Percentiles rank a stretch among this genome's conserved stretches.
Conservation (phyloP, 2,797 vertebrate species). For the Chrosomus eos region DNA sequence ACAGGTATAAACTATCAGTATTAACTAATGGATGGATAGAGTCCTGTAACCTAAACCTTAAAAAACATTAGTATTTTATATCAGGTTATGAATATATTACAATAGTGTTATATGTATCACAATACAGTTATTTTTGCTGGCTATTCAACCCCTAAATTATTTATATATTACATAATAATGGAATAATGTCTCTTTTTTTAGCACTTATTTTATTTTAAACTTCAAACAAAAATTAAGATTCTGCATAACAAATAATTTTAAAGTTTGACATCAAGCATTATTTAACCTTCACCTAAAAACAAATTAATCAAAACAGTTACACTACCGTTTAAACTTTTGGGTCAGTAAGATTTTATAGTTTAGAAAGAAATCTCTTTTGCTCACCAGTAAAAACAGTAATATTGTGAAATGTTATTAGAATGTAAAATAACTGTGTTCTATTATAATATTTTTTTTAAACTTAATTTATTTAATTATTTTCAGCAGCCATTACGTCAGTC, state of each 20-base stretch:
- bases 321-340: background rate
- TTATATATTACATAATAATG: background rate
- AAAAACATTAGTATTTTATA: background rate
- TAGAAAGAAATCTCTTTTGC: background rate
- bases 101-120: background rate
- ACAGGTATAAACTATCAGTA: constrained; percentile 74
- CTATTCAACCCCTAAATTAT: background rate
- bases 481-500: background rate
- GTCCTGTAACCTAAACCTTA: background rate
- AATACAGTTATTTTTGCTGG: background rate
- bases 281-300: background rate
- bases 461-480: background rate
- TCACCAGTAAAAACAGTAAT: background rate
- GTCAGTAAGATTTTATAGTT: background rate
- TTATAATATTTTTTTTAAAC: background rate
- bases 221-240: background rate
- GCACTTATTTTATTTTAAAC: background rate
- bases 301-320: background rate
- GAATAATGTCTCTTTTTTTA: background rate
- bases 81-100: background rate
- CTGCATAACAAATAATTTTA: background rate
- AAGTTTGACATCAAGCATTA: background rate
- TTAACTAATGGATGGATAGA: background rate
- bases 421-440: background rate
- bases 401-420: background rate